These are phyloP conservation scores for Halcyon senegalensis DNA, from an alignment of 2,113 vertebrate species.

Conservation along the genomic window DNA sequence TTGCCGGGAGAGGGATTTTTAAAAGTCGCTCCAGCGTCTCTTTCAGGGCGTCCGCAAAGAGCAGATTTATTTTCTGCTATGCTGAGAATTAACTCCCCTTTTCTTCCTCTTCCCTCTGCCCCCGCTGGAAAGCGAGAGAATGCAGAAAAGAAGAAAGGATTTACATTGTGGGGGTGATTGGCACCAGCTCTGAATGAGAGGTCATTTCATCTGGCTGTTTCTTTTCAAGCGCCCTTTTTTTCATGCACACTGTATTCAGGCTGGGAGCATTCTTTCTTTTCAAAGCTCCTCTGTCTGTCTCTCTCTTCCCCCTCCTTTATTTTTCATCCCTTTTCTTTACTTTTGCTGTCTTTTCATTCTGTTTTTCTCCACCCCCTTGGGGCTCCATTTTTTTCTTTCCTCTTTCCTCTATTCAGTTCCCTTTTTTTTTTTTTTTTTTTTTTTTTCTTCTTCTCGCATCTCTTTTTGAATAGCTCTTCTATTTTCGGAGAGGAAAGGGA, in stretches of 20 bases:
- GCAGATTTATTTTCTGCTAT: conserved; percentile 67
- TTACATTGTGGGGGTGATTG: conserved; percentile 75
- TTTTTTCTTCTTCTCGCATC: background rate
- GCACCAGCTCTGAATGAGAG: conserved; percentile 75
- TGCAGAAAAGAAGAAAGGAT: conserved; percentile 73
- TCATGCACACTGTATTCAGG: conserved; percentile 72
- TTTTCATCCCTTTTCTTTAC: conserved; percentile 75
- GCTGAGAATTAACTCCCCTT: conserved; percentile 68
- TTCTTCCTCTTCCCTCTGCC: conserved; percentile 66
- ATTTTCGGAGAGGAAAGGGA: conserved; percentile 73
- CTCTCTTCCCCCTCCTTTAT: conserved; percentile 74
- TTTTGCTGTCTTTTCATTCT: conserved; percentile 75
- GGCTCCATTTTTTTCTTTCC: conserved; percentile 70
- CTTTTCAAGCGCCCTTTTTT: conserved; percentile 77
- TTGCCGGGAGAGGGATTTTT: background rate
- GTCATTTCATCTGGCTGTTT: conserved; percentile 76
- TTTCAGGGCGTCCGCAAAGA: conserved; percentile 14
- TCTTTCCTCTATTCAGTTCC: conserved; percentile 76
- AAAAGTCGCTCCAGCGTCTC: background rate
- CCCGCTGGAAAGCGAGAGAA: conserved; percentile 73
- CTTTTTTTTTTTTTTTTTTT: conserved; percentile 55
- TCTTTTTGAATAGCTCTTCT: conserved; percentile 77
- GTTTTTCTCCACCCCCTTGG: conserved; percentile 69
- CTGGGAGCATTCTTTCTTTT: conserved; percentile 75
- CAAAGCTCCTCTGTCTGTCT: conserved; percentile 75